phyloP scores from a whole-genome alignment of 37 sponge, comb jelly and placozoan species.

The Axinella damicornis region DNA sequence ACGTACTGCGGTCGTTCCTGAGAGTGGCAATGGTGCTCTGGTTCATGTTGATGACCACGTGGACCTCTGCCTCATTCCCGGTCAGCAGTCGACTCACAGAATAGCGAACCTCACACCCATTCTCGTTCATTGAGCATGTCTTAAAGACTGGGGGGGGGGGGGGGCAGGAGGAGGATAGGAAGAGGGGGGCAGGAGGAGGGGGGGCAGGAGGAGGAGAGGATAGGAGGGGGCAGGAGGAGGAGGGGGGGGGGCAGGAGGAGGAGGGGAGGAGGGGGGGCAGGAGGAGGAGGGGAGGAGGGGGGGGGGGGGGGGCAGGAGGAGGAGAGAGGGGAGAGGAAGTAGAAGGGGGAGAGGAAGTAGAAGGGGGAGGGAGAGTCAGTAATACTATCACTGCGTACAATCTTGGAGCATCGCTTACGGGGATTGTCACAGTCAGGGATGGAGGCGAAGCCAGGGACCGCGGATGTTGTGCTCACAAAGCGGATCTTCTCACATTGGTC shows the following conservation, averaged over 20 bases:
- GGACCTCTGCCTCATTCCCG: constrained; percentile 13
- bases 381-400: no score
- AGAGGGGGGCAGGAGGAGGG: neutral
- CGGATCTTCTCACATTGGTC: neutral
- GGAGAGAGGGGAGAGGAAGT: neutral
- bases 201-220: neutral
- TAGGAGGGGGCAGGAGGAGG: neutral
- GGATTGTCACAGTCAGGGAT: no score
- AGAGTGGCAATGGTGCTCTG: constrained; percentile 25
- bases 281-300: neutral
- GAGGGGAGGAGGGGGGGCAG: neutral
- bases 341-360: neutral
- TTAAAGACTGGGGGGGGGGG: constrained; percentile 6
- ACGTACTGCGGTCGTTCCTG: neutral
- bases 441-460: no score
- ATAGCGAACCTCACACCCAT: constrained; percentile 50
- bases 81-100: neutral
- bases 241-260: constrained; percentile 1
- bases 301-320: neutral
- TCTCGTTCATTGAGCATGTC: constrained; percentile 27
- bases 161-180: neutral
- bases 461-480: neutral
- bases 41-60: constrained; percentile 25
- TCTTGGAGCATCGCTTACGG: neutral
- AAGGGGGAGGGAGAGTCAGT: neutral